phyloP scores from a whole-genome alignment of 2,797 vertebrate species.

The Lindbergichthys nudifrons region DNA sequence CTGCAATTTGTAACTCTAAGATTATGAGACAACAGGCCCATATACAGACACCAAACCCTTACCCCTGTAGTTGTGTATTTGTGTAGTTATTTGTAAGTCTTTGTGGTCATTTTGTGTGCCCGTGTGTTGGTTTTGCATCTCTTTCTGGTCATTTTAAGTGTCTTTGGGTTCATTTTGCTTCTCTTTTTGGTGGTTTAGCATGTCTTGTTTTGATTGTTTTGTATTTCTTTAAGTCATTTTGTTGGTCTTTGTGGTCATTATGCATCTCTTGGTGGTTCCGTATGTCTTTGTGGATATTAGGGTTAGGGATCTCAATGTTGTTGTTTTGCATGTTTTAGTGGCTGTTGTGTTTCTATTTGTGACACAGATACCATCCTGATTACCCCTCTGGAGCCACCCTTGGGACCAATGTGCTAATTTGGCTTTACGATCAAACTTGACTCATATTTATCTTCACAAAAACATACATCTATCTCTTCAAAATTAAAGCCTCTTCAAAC shows the following conservation, averaged over 20 bases:
- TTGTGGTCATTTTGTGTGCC: too few relatives aligned
- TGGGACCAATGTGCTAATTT: conserved; percentile 4
- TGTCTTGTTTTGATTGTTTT: background rate
- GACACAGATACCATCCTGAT: too few relatives aligned
- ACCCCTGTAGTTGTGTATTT: background rate
- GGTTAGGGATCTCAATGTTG: rapidly evolving
- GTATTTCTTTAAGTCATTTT: background rate
- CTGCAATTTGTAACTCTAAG: too few relatives aligned
- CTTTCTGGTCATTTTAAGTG: background rate
- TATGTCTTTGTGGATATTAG: background rate
- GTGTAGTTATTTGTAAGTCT: background rate
- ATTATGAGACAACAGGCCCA: too few relatives aligned
- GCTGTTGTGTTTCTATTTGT: background rate
- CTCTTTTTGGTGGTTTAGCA: background rate
- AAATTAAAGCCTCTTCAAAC: conserved; percentile 19
- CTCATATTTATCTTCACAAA: background rate
- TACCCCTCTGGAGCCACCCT: background rate
- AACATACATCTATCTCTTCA: conserved; percentile 8
- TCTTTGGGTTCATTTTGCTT: background rate
- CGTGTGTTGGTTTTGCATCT: background rate
- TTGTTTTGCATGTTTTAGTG: background rate
- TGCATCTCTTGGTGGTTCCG: background rate
- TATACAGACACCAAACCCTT: too few relatives aligned
- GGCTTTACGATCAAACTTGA: conserved; percentile 6
- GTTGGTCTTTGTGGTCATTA: background rate